phyloP scores from a whole-genome alignment of 1,140 invertebrate species.

The Dendrolimus punctatus region DNA sequence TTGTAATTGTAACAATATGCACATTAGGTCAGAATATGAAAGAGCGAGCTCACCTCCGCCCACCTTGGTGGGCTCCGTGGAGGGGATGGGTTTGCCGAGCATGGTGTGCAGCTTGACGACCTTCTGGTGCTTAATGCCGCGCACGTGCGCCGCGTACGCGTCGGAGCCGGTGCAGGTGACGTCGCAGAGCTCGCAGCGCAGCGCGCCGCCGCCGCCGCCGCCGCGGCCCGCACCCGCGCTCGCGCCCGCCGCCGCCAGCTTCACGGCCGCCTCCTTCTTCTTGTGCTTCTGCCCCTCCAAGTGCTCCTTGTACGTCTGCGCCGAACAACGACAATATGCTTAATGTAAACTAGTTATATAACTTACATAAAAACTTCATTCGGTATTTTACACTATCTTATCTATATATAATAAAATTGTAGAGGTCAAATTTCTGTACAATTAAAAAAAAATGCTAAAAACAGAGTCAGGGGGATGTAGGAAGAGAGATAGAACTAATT shows the following conservation, averaged over 20 bases:
- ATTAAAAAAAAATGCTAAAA: no score
- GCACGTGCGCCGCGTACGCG: conserved; percentile 97
- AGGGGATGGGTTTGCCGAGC: conserved; percentile 97
- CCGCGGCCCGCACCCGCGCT: conserved; percentile 30
- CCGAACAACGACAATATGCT: conserved; percentile 1
- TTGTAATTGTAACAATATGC: no score
- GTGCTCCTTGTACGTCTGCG: conserved; percentile 95
- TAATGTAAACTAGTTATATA: no score
- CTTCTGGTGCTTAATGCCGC: conserved; percentile 98
- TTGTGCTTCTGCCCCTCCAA: conserved; percentile 98
- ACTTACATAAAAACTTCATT: no score
- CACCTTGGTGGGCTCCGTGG: conserved; percentile 91
- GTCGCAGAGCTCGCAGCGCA: conserved; percentile 94
- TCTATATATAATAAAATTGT: no score
- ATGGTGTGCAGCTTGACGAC: conserved; percentile 97
- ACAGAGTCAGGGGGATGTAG: no score
- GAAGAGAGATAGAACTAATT: no score
- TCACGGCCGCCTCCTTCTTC: conserved; percentile 95
- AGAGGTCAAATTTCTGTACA: no score
- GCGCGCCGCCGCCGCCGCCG: conserved; percentile 74
- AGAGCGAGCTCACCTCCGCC: conserved; percentile 48
- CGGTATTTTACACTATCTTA: no score
- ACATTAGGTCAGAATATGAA: no score
- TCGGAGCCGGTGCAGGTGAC: conserved; percentile 98
- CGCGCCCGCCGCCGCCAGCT: conserved; percentile 76